phyloP scores from a whole-genome alignment of 2,888 invertebrate species.

The Cantharis rustica region DNA sequence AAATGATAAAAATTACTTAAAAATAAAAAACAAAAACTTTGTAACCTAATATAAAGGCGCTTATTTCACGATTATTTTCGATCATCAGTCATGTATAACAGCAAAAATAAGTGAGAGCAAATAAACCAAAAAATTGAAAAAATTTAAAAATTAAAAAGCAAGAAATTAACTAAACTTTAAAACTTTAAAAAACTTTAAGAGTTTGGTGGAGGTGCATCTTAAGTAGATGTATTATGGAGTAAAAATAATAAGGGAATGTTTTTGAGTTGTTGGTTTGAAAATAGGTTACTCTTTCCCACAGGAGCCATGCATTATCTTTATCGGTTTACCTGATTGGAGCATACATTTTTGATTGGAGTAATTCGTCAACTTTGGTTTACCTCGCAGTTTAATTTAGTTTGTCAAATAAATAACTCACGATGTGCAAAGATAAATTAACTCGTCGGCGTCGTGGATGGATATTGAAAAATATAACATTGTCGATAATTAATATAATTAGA shows the following conservation, averaged over 20 bases:
- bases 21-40: no score
- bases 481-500: conserved; percentile 10
- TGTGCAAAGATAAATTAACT: not conserved
- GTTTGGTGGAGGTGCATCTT: not conserved
- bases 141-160: no score
- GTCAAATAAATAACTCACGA: not conserved
- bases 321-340: not conserved
- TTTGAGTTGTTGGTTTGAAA: not conserved
- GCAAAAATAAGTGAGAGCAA: no score
- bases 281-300: not conserved
- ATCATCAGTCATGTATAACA: no score
- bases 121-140: no score
- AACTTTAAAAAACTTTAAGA: no score
- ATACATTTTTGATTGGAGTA: not conserved
- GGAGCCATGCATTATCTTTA: not conserved
- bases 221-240: not conserved
- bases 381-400: not conserved
- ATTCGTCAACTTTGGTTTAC: not conserved
- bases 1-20: no score
- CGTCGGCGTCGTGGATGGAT: not conserved
- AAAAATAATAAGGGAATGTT: not conserved
- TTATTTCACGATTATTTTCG: no score
- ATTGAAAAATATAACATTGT: not conserved
- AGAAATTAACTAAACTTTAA: no score
- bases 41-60: no score